Base-by-base conservation (phyloP, 2,797 vertebrate species). In the Hybognathus amarus region DNA sequence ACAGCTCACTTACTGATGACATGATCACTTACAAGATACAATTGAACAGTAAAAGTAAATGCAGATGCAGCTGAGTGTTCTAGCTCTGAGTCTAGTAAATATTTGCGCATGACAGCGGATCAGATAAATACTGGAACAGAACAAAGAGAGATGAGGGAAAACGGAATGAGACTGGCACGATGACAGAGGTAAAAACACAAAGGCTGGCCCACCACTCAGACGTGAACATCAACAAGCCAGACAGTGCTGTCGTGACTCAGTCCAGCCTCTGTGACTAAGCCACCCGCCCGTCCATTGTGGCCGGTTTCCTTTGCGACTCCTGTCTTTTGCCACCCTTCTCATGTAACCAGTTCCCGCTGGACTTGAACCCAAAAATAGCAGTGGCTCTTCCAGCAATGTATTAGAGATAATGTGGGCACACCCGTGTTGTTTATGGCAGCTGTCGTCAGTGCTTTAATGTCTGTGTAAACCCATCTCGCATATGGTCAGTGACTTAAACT, bases 231-330 rank as follows among this genome's bases (percentile, higher is more conserved):
- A 80, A 64, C 17, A 54, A 85, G 40, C 69, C 69, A 82, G 76
- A 80, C 52, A 71, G 42, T 66, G 50, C 76, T 81, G 70, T 77
- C 78, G 75, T 87, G 83, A 77, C 86, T 85, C 67, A 59, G 83
- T 84, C 76, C 84, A 77, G 89, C 89, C 85, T 87, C 80, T 90
- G 91, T 91, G 85, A 91, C 83, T 71, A 38, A 86, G 85, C 87
- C 33, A 68, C 80, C 85, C 88, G 69, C 83, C 82, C 68, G 18
- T 71, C 67, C 78, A 87, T 86, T 86, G 84, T 90, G 78, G 88
- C 85, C 77, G 56, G 70, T 76, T 83, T 86, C 79, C 87, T 69
- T 77, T 83, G 77, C 66, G 64, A 77, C 73, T 83, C 77, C 38
- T 79, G 82, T 85, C 84, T 85, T 85, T 85, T 85, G 83, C 77